phyloP scores from a whole-genome alignment of 2,888 invertebrate species.

The Tenthredo livida region DNA sequence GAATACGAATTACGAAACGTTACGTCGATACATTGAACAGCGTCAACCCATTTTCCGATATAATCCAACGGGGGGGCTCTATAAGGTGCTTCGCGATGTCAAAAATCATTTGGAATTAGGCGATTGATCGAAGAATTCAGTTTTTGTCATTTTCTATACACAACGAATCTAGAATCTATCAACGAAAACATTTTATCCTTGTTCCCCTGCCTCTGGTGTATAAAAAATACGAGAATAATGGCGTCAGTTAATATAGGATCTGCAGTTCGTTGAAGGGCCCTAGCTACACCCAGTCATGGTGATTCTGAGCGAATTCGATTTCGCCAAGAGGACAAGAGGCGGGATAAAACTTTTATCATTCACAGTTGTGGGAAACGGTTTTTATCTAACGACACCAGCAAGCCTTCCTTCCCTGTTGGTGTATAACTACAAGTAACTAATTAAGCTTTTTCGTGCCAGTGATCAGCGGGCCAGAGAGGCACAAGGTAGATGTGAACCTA shows the following conservation, averaged over 20 bases:
- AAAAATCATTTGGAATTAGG: background rate
- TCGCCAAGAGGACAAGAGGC: background rate
- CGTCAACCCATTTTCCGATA: conserved; percentile 10
- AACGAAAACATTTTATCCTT: background rate
- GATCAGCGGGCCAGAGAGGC: background rate
- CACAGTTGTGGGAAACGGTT: conserved; percentile 7
- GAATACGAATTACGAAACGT: conserved; percentile 34
- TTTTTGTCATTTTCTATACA: background rate
- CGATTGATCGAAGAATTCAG: background rate
- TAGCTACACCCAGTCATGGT: background rate
- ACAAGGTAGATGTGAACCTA: background rate
- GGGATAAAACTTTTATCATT: conserved; percentile 43
- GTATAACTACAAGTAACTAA: conserved; percentile 29
- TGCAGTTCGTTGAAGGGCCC: background rate
- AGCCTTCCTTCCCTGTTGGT: background rate
- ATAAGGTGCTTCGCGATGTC: too few relatives aligned
- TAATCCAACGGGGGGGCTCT: background rate
- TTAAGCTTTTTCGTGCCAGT: conserved; percentile 14
- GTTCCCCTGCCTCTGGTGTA: background rate
- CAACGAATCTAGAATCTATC: background rate
- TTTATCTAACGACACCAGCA: conserved; percentile 27
- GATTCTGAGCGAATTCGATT: conserved; percentile 35
- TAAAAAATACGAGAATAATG: background rate
- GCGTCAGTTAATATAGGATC: background rate
- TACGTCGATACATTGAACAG: conserved; percentile 29